Evolutionary conservation across 2,797 vertebrate genomes (phyloP).

Genomic region (Tokudaia tokunoshimensis): DNA sequence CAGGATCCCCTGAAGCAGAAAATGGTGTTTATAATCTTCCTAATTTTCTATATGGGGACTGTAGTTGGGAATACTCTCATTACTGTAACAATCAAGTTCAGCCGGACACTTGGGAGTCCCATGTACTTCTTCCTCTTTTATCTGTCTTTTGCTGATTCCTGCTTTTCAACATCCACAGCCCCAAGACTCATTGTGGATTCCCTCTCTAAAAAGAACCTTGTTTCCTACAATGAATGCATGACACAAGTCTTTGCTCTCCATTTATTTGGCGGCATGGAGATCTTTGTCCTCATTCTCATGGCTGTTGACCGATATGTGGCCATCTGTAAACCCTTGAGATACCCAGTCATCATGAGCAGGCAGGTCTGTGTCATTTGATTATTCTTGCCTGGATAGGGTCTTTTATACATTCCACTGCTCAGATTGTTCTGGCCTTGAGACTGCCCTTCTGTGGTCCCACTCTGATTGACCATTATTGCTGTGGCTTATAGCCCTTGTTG

Average conservation of each 20-base stretch:
- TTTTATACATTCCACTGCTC: constrained; percentile 34
- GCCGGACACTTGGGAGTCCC: constrained; percentile 62
- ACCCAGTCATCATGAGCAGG: constrained; percentile 33
- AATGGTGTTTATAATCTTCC: constrained; percentile 58
- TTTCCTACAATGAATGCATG: constrained; percentile 60
- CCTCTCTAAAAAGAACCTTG: constrained; percentile 45
- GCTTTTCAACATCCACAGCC: constrained; percentile 69
- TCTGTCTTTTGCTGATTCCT: constrained; percentile 71
- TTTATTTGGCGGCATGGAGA: constrained; percentile 63
- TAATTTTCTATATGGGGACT: constrained; percentile 63
- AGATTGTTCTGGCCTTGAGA: constrained; percentile 32
- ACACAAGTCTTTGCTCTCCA: constrained; percentile 58
- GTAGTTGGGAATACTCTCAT: constrained; percentile 82
- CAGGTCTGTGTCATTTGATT: constrained; percentile 29
- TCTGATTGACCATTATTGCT: constrained; percentile 75
- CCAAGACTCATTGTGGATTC: constrained; percentile 72
- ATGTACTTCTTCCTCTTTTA: constrained; percentile 79
- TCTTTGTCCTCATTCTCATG: constrained; percentile 74
- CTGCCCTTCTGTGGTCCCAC: constrained; percentile 61
- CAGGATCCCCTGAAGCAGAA: constrained; percentile 55
- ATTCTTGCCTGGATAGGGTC: constrained; percentile 45
- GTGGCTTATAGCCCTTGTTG: constrained; percentile 74
- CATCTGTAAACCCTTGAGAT: constrained; percentile 60
- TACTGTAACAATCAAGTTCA: constrained; percentile 67
- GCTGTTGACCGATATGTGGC: constrained; percentile 50